These are phyloP conservation scores for Tupaia tana DNA, from an alignment of 2,113 vertebrate species.

Conservation along the genomic window DNA sequence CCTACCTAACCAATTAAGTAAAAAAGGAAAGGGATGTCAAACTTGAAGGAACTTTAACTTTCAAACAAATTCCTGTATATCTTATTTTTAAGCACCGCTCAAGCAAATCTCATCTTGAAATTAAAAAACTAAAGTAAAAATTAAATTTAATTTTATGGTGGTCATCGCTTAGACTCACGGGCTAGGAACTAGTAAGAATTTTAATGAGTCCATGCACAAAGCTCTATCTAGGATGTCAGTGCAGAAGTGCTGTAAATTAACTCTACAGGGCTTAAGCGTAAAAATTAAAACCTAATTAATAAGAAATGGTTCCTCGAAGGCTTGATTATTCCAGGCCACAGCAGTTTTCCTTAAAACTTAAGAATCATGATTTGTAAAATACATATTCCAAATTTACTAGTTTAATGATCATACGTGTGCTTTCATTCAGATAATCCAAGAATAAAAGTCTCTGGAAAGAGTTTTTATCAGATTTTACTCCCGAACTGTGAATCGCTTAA, in stretches of 20 bases:
- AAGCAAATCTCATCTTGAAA: background rate
- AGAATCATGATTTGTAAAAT: background rate
- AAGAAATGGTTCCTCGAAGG: background rate
- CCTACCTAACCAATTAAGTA: background rate
- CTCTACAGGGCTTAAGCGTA: background rate
- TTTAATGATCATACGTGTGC: background rate
- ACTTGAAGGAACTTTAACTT: slow-evolving; percentile 14
- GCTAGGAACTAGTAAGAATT: background rate
- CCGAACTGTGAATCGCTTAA: background rate
- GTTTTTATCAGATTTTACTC: background rate
- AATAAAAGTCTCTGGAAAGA: background rate
- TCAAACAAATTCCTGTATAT: background rate
- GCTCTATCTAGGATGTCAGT: background rate
- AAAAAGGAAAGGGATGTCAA: background rate
- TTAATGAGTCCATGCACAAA: background rate
- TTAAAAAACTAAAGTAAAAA: slow-evolving; percentile 33
- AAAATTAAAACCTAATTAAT: slow-evolving; percentile 17
- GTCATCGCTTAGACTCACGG: background rate
- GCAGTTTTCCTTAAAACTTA: background rate
- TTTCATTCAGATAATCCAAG: background rate
- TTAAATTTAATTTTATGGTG: slow-evolving; percentile 17
- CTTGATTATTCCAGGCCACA: background rate
- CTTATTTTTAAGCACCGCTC: slow-evolving; percentile 42
- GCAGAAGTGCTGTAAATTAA: background rate
- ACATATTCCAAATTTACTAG: background rate